Evolutionary conservation across 2,113 vertebrate species (phyloP), one percentile per base, ranked within the genome.

Genomic region (Numenius arquata): DNA sequence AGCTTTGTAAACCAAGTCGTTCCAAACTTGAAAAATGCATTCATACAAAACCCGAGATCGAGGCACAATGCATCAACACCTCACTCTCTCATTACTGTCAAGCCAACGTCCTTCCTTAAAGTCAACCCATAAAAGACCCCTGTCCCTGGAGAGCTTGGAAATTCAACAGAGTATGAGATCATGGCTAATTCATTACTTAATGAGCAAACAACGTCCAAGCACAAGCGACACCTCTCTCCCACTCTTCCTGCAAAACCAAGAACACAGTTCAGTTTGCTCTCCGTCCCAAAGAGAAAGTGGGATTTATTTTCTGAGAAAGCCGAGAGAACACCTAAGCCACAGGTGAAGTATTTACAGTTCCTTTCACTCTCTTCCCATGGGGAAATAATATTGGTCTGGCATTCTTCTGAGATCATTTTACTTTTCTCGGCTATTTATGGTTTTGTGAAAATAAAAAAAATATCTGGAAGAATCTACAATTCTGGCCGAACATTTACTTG

Each of bases 21-120:
- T 14, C 1, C 0, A 16, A 34, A 34, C 22, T 11, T 15, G 27
- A 65, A 85, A 84, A 70, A 70, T 9, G 22, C 56, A 41, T 63
- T 55, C 41, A 36, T 15, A 41, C 20, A 41, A 34, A 50, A 50
- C 2, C 1, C 0, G 13, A 77, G 12, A 13, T 19, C 0, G 0
- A 8, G 18, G 8, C 32, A 34, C 38, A 58, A 12, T 52, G 50
- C 13, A 52, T 52, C 50, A 52, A 26, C 50, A 52, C 50, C 50
- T 14, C 50, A 52, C 25, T 52, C 25, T 52, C 50, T 26, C 50
- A 52, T 52, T 52, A 52, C 23, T 52, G 50, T 26, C 50, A 52
- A 52, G 50, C 50, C 15, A 53, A 53, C 1, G 2, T 23, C 17
- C 50, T 55, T 38, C 48, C 16, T 32, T 29, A 3, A 85, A 40